Percentiles rank a stretch among this genome's conserved stretches.
These are phyloP conservation scores for Scartelaos histophorus DNA, from an alignment of 2,113 vertebrate species.

Conservation along the genomic window DNA sequence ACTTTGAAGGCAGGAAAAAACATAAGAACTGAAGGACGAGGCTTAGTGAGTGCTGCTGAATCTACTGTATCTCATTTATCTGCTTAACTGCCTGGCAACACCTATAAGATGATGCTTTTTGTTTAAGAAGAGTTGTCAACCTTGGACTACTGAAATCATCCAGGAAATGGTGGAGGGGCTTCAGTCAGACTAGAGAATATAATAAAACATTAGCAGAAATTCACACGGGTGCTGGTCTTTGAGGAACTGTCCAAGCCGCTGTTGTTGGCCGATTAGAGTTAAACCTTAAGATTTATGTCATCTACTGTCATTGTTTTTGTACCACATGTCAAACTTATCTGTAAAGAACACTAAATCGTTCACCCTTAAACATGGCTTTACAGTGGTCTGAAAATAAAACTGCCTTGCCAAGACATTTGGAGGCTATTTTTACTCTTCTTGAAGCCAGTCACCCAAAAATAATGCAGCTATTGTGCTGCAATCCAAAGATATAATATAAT, in stretches of 20 bases:
- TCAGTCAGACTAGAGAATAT: background rate
- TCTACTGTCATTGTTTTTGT: background rate
- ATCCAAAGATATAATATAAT: background rate
- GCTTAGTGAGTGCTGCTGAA: slow-evolving; percentile 17
- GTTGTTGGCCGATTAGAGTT: background rate
- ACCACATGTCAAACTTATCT: background rate
- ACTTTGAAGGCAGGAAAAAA: slow-evolving; percentile 56
- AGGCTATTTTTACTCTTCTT: slow-evolving; percentile 10
- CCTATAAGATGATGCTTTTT: slow-evolving; percentile 23
- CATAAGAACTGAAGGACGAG: slow-evolving; percentile 39
- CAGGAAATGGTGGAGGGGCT: slow-evolving; percentile 8
- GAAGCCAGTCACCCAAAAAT: slow-evolving; percentile 10
- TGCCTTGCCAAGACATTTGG: background rate
- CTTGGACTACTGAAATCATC: slow-evolving; percentile 25
- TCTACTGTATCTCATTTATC: slow-evolving; percentile 8
- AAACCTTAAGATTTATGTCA: background rate
- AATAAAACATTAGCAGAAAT: background rate
- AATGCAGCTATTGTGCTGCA: background rate
- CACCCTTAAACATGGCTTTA: background rate
- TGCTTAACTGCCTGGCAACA: slow-evolving; percentile 11
- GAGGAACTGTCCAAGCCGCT: background rate
- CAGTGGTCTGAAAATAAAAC: slow-evolving; percentile 7
- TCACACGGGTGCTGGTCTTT: background rate
- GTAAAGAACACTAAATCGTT: slow-evolving; percentile 1
- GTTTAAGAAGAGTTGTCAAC: slow-evolving; percentile 19